Evolutionary conservation across 2,113 vertebrate species (phyloP).

Genomic region (Microcebus ravelobensis): DNA sequence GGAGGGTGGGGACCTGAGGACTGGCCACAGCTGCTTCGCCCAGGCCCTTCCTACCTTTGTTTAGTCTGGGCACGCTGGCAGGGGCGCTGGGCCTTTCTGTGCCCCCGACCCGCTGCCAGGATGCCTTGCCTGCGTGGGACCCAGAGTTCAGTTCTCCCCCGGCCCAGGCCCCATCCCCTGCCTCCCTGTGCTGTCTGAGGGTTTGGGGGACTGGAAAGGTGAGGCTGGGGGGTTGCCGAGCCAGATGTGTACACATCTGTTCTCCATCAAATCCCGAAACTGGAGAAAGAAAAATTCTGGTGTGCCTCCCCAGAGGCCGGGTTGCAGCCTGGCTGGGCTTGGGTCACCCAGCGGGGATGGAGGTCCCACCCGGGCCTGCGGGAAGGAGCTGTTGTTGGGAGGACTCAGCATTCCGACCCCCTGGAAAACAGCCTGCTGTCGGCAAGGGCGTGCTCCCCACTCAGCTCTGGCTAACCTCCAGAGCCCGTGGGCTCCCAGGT

Average conservation of each 20-base stretch:
- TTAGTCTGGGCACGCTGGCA: conserved; percentile 4
- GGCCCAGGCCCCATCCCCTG: background rate
- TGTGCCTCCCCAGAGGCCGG: background rate
- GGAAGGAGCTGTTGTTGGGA: background rate
- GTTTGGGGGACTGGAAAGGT: conserved; percentile 61
- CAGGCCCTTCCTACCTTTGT: background rate
- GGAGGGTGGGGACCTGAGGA: background rate
- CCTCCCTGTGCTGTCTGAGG: background rate
- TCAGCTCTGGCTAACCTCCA: background rate
- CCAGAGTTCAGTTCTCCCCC: background rate
- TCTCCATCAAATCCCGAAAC: conserved; percentile 68
- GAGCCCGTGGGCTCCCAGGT: background rate
- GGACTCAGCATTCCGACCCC: background rate
- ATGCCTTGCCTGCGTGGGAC: background rate
- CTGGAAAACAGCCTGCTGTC: background rate
- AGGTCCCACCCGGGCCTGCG: background rate
- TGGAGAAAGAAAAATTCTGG: conserved; percentile 50
- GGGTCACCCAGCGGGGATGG: conserved; percentile 39
- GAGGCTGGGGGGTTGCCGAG: background rate
- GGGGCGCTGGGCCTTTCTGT: background rate
- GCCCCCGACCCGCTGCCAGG: background rate
- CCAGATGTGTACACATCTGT: conserved; percentile 77
- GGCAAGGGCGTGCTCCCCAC: too few relatives aligned
- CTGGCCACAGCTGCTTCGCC: background rate
- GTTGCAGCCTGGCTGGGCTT: background rate